phyloP scores from a whole-genome alignment of 1,140 invertebrate species.

The Capitella teleta region DNA sequence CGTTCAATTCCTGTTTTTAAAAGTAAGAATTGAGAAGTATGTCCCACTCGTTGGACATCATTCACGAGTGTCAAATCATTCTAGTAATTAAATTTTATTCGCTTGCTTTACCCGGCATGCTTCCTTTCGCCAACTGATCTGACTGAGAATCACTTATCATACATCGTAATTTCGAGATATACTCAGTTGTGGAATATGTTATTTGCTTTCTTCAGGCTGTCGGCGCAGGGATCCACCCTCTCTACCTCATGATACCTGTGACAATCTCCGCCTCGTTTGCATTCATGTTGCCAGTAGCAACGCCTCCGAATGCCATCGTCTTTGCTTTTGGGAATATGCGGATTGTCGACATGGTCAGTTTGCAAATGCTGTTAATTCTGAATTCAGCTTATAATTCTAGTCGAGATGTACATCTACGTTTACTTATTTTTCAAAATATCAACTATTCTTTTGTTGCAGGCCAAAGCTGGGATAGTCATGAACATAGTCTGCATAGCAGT shows the following conservation, averaged over 20 bases:
- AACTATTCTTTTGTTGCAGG: conserved; percentile 5
- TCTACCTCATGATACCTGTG: conserved; percentile 73
- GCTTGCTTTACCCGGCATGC: not conserved
- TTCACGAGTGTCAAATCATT: not conserved
- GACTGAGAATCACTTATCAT: not conserved
- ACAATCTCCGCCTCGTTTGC: conserved; percentile 63
- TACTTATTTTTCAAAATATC: not conserved
- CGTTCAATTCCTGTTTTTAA: not conserved
- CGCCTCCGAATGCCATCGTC: conserved; percentile 81
- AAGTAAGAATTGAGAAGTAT: not conserved
- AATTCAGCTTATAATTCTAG: not conserved
- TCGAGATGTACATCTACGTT: not conserved
- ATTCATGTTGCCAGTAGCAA: conserved; percentile 65
- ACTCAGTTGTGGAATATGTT: not conserved
- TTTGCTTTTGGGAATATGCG: conserved; percentile 44
- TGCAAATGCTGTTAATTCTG: not conserved
- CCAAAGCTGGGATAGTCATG: conserved; percentile 11
- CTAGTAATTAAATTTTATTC: not conserved
- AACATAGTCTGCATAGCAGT: conserved; percentile 9
- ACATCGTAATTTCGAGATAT: not conserved
- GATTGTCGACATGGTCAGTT: conserved; percentile 28
- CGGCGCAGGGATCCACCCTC: conserved; percentile 51
- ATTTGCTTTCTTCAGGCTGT: conserved; percentile 27
- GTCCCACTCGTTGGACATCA: not conserved
- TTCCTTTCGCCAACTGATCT: not conserved